phyloP scores from a whole-genome alignment of 1,140 invertebrate species.

The Gerris buenoi region DNA sequence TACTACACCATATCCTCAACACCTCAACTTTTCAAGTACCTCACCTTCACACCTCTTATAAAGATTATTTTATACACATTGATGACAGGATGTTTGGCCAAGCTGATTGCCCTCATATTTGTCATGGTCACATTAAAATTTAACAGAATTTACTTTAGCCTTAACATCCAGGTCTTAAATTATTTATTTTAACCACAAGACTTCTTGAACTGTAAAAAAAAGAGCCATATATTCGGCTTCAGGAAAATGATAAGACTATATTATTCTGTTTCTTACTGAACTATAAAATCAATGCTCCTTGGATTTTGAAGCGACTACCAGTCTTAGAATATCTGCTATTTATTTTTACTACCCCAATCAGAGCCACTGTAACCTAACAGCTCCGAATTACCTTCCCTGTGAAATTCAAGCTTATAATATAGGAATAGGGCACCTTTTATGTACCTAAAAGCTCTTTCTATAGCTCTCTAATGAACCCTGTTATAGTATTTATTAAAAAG shows the following conservation, averaged over 20 bases:
- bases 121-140: no score
- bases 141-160: background rate
- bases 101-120: constrained; percentile 1
- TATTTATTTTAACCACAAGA: constrained; percentile 12
- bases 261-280: constrained; percentile 25
- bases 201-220: constrained; percentile 13
- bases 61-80: no score
- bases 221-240: constrained; percentile 17
- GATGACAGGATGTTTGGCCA: background rate
- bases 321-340: constrained; percentile 26
- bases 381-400: constrained; percentile 13
- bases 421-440: constrained; percentile 27
- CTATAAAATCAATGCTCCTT: constrained; percentile 17
- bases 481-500: constrained; percentile 16
- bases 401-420: constrained; percentile 20
- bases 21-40: no score
- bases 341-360: constrained; percentile 26
- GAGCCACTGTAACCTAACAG: constrained; percentile 26
- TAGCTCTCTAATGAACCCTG: constrained; percentile 20
- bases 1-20: no score
- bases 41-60: no score
- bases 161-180: constrained; percentile 5
- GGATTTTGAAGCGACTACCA: constrained; percentile 26
- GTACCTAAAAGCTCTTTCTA: constrained; percentile 23
- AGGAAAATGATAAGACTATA: constrained; percentile 14